These are phyloP conservation scores for Potamarius usumacintae DNA, from an alignment of 2,113 vertebrate genomes.

Conservation along the genomic window DNA sequence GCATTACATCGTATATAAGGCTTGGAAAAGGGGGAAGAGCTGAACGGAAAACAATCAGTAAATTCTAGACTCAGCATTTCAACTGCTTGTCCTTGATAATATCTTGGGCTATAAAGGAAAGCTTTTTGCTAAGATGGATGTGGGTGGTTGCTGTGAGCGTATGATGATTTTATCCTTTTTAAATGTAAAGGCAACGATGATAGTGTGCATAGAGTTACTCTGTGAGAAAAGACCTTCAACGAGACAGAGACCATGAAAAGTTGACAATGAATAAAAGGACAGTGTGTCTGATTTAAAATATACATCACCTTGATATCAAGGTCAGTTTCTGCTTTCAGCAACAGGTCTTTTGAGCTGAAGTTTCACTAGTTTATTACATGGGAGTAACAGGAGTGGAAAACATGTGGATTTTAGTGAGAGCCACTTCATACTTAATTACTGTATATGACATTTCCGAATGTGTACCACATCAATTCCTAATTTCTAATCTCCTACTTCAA, in stretches of 20 bases:
- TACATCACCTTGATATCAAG: background rate
- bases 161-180: background rate
- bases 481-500: background rate
- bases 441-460: background rate
- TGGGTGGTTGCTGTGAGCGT: background rate
- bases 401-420: background rate
- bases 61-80: constrained; percentile 24
- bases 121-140: background rate
- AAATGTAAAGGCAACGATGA: background rate
- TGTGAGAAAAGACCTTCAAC: background rate
- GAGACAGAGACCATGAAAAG: background rate
- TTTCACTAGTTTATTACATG: background rate
- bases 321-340: background rate
- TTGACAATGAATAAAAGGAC: background rate
- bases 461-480: background rate
- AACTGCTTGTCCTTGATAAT: background rate
- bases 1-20: background rate
- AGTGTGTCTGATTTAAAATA: background rate
- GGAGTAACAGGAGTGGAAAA: background rate
- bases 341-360: background rate
- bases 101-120: background rate
- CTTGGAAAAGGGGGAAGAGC: constrained; percentile 7
- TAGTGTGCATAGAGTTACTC: background rate
- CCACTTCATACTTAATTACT: background rate
- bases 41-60: constrained; percentile 24